A percentile compares a stretch with the other conserved stretches of the same genome.
Evolutionary conservation across 2,888 invertebrate genomes (phyloP).

Genomic region (Dromius quadrimaculatus): DNA sequence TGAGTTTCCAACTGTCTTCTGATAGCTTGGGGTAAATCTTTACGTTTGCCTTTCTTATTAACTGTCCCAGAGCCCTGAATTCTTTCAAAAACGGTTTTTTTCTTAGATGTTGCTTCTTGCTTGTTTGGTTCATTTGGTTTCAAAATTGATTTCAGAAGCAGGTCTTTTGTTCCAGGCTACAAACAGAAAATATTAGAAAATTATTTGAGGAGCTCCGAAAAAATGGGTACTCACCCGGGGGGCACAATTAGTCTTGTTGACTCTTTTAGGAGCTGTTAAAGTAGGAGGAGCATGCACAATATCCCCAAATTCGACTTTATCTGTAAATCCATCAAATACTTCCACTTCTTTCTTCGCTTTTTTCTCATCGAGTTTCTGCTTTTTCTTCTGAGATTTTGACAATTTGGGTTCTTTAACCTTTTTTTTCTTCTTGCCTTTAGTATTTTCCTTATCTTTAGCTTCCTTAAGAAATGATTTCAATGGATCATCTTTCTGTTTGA

Average conservation of each 20-base stretch:
- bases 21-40: conserved; percentile 71
- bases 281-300: conserved; percentile 80
- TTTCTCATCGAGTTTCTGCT: conserved; percentile 68
- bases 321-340: conserved; percentile 69
- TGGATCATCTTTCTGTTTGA: conserved; percentile 70
- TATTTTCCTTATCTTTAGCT: conserved; percentile 61
- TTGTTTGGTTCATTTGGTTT: conserved; percentile 54
- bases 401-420: conserved; percentile 63
- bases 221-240: conserved; percentile 64
- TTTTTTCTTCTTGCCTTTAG: conserved; percentile 63
- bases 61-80: conserved; percentile 56
- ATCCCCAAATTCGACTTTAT: conserved; percentile 81
- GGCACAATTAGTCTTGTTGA: conserved; percentile 63
- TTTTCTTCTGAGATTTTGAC: conserved; percentile 70
- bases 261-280: conserved; percentile 70
- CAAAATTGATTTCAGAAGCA: conserved; percentile 72
- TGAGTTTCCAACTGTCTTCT: conserved; percentile 72
- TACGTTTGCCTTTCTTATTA: conserved; percentile 72
- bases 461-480: conserved; percentile 68
- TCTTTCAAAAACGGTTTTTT: conserved; percentile 34
- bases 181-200: conserved; percentile 57
- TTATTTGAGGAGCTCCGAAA: conserved; percentile 20
- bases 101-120: neutral
- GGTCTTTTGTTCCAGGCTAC: conserved; percentile 75
- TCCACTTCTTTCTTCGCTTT: conserved; percentile 64